Conservation (phyloP, 2,113 vertebrate species). For the Ornithorhynchus anatinus region DNA sequence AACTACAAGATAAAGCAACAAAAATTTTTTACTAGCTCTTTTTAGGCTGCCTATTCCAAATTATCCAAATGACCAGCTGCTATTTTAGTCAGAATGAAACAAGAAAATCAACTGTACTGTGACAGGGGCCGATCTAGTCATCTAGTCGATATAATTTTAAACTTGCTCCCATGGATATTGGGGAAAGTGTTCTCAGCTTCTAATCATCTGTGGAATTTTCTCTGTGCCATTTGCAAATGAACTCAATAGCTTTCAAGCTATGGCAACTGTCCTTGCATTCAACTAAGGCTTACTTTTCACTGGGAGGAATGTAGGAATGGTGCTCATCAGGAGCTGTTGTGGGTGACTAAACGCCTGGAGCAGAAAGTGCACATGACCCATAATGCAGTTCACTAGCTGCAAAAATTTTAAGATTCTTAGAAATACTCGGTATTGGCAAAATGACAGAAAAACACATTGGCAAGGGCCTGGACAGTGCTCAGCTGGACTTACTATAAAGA, state of each 20-base stretch:
- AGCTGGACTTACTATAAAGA: slow-evolving; percentile 28
- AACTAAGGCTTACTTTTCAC: background rate
- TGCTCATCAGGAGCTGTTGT: background rate
- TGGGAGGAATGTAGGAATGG: background rate
- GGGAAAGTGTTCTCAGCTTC: background rate
- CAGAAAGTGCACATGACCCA: background rate
- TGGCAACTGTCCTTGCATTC: slow-evolving; percentile 40
- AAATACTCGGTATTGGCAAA: background rate
- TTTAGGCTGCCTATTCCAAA: no score
- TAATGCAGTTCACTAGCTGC: background rate
- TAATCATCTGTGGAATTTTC: slow-evolving; percentile 35
- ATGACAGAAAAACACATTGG: background rate
- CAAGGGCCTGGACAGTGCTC: slow-evolving; percentile 19
- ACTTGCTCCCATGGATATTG: no score
- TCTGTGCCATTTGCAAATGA: slow-evolving; percentile 21
- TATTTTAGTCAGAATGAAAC: no score
- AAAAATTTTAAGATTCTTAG: slow-evolving; percentile 3
- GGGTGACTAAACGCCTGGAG: background rate
- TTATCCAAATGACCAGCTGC: no score
- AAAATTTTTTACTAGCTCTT: no score
- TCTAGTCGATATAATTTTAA: no score
- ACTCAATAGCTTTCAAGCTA: slow-evolving; percentile 47
- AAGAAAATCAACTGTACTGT: no score
- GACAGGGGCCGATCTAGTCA: no score
- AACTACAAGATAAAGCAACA: no score